These are phyloP conservation scores for Catamblyrhynchus diadema DNA, from an alignment of 2,797 vertebrate genomes.

Conservation along the genomic window DNA sequence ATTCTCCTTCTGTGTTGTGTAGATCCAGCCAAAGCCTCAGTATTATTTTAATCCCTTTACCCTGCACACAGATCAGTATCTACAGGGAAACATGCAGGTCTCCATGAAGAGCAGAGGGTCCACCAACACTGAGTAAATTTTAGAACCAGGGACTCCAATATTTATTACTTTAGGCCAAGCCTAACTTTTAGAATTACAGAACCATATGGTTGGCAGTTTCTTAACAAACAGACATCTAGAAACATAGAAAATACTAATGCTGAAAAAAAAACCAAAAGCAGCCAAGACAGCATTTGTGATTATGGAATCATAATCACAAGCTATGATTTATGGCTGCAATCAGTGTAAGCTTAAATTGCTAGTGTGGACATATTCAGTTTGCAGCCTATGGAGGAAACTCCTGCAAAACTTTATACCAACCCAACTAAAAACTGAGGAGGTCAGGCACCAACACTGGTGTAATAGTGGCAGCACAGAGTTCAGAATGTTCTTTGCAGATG, in stretches of 20 bases:
- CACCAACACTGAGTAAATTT: neutral
- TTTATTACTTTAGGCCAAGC: neutral
- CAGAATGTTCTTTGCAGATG: neutral
- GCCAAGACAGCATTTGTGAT: neutral
- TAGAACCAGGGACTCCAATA: neutral
- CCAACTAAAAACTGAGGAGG: neutral
- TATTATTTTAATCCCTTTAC: neutral
- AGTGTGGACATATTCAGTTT: neutral
- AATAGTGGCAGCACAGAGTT: neutral
- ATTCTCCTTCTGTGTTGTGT: neutral
- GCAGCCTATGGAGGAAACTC: neutral
- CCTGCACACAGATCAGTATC: neutral
- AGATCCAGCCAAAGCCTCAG: neutral
- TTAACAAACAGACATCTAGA: neutral
- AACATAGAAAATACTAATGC: neutral
- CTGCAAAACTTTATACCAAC: neutral
- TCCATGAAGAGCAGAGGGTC: neutral
- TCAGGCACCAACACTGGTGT: accelerated
- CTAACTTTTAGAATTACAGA: neutral
- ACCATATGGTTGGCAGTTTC: neutral
- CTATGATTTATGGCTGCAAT: neutral
- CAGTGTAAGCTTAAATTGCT: neutral
- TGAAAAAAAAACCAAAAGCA: neutral
- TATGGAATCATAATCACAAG: neutral
- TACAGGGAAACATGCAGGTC: neutral